Percentiles rank a stretch among this genome's conserved stretches.
Evolutionary conservation across 2,797 vertebrate genomes (phyloP).

Genomic region (Buphagus erythrorhynchus): DNA sequence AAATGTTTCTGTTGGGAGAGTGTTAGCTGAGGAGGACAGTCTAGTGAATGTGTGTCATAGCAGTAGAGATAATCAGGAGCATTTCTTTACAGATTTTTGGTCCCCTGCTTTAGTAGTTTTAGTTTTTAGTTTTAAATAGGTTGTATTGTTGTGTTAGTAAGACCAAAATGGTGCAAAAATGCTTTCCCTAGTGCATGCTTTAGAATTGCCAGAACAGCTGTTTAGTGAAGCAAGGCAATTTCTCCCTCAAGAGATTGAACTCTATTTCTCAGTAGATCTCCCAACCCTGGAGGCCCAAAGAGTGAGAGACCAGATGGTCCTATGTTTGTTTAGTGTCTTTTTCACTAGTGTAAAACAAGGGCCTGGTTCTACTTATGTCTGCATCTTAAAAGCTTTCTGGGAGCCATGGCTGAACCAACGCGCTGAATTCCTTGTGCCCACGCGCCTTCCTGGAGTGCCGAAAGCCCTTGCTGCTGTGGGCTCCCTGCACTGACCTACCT

Average conservation of each 20-base stretch:
- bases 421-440: not conserved
- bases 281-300: not conserved
- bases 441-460: not conserved
- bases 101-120: not conserved
- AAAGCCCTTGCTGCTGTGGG: not conserved
- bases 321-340: not conserved
- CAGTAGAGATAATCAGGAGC: not conserved
- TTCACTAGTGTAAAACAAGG: not conserved
- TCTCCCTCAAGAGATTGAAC: not conserved
- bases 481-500: not conserved
- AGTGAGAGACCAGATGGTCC: not conserved
- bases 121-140: not conserved
- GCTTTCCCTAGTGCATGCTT: not conserved
- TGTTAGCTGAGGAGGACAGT: not conserved
- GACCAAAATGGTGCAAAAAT: not conserved
- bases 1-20: not conserved
- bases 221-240: not conserved
- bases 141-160: not conserved
- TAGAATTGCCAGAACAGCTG: not conserved
- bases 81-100: not conserved
- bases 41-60: not conserved
- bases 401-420: rapidly evolving
- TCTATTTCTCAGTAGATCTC: not conserved
- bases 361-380: not conserved
- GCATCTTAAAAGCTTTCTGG: not conserved